Base-by-base conservation (phyloP, 2,888 invertebrate genomes). In the Fissipunctia ypsillon region DNA sequence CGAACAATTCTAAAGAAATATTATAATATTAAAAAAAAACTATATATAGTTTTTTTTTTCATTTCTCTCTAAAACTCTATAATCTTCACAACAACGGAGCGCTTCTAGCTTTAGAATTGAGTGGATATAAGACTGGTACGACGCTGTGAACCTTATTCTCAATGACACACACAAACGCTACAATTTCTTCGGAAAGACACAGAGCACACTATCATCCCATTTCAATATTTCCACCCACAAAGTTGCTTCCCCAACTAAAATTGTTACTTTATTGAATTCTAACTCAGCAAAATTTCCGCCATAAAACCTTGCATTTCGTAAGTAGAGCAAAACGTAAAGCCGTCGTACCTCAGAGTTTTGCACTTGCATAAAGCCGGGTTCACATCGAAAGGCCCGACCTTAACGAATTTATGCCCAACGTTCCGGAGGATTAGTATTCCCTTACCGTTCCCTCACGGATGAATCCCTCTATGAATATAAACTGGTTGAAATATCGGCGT, bases 381-480 rank as follows among this genome's bases (percentile, higher is more conserved):
- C 73, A 60, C 25, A 76, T 79, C 68, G 64, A 73, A 70, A 74
- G 73, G 69, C 43, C 25, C 41, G 56, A 52, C 65, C 74, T 60
- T 70, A 77, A 86, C 77, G 48, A 86, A 76, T 76, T 73, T 73
- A 73, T 78, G 38, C 64, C 64, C 65, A 54, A 31, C 60, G 48
- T 76, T 81, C 10, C 38, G 52, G 28, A 56, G 64, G 74, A 82
- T 88, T 86, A 87, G 71, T 86, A 88, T 88, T 88, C 88, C 57
- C 57, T 68, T n/a, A 54, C 64, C 79, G 82, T 76, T 41, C 52
- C 41, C 50, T 69, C 65, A 78, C 84, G 80, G 85, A 83, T 82
- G 78, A 73, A 80, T 77, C 63, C 78, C 69, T 78, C 76, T 67
- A 73, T 82, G 88, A 87, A 88, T 88, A 84, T 86, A 82, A 87